Base-by-base conservation (phyloP, 2,113 vertebrate genomes). In the Regulus satrapa region DNA sequence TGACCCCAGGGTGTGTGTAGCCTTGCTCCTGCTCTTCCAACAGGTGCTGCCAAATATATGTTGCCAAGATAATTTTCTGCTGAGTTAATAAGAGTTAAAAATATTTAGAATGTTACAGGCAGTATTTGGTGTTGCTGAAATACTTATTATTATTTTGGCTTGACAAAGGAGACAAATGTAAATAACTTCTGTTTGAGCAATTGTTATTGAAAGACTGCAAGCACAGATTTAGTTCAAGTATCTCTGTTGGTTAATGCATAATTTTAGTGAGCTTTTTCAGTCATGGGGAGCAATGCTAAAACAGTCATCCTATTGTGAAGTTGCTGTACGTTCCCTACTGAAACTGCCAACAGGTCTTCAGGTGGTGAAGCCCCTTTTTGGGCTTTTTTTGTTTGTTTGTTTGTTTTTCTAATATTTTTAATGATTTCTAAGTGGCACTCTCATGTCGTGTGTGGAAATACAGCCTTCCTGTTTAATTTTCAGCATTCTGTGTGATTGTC, bases 1-100 rank as follows among this genome's bases (percentile, higher is more conserved):
- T 43, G 38, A 26, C 5, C 5, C 1, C 6, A 38, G 20, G 1
- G 4, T 5, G 2, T 3, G 2, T 43, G 9, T 49, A 54, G 25
- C 38, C 20, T 67, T 75, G 16, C 32, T 91, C 17, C 77, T 73
- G 55, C 24, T 81, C 5, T n/a, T 84, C 0, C 1, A 51, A 52
- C 14, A 69, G 26, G 10, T 81, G n/a, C 51, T 61, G 24, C 7
- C 3, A 41, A 31, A 31, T 45, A 21, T 4, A 14, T 10, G 4
- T 58, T 78, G 28, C 14, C 72, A 38, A n/a, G 8, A 4, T 15
- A 29, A 8, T 41, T 82, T 74, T 54, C 18, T 77, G 9, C 26
- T 28, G 12, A 9, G 5, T n/a, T 82, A 32, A 18, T 24, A 17
- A 21, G 38, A 32, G 15, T 6, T 67, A 23, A 45, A 62, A 49